Conservation (phyloP, 2,113 vertebrate genomes). For the Todiramphus saurophagus region DNA sequence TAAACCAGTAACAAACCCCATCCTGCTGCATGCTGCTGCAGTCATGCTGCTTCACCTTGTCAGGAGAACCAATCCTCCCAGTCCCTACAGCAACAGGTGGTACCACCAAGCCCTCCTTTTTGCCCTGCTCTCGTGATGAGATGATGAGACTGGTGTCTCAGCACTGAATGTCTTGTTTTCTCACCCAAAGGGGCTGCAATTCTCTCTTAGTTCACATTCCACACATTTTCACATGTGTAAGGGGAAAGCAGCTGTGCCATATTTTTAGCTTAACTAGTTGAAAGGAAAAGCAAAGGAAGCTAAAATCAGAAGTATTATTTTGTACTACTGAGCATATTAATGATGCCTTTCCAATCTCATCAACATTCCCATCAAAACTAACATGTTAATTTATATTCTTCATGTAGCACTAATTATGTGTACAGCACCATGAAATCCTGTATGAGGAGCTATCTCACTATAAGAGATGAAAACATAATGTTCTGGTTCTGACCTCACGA, state of each 20-base stretch:
- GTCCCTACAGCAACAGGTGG: background rate
- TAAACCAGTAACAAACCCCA: background rate
- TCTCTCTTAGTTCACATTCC: conserved; percentile 15
- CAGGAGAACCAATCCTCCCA: background rate
- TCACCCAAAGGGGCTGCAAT: background rate
- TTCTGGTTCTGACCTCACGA: background rate
- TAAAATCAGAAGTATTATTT: conserved; percentile 49
- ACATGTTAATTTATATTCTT: conserved; percentile 59
- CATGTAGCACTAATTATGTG: conserved; percentile 30
- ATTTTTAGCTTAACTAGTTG: conserved; percentile 44
- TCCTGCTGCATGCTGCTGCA: no score
- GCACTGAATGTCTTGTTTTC: background rate
- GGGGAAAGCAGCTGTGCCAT: conserved; percentile 25
- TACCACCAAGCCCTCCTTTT: background rate
- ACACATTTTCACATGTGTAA: conserved; percentile 1
- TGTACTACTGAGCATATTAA: conserved; percentile 37
- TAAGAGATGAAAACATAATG: background rate
- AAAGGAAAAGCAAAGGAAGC: conserved; percentile 46
- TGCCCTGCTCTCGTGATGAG: rapidly evolving
- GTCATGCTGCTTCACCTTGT: background rate
- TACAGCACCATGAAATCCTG: background rate
- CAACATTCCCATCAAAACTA: conserved; percentile 46
- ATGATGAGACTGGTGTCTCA: background rate
- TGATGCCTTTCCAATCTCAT: conserved; percentile 46
- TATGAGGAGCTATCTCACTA: background rate